A percentile compares a stretch with the other conserved stretches of the same genome.
Conservation (phyloP, 2,797 vertebrate species). For the Graptemys geographica region DNA sequence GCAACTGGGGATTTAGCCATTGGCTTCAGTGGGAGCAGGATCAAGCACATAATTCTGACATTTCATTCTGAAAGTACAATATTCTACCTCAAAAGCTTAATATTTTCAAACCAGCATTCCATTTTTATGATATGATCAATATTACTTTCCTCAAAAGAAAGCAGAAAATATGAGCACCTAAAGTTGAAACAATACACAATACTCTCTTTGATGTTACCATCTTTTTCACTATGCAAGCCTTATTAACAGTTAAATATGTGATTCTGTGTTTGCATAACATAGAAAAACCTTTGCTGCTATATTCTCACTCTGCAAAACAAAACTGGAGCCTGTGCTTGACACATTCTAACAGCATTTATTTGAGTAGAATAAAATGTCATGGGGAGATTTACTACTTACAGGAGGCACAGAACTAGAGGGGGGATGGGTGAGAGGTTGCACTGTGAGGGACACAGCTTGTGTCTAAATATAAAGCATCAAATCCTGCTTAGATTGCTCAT, state of each 20-base stretch:
- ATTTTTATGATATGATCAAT: slow-evolving; percentile 46
- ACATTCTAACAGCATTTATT: not conserved
- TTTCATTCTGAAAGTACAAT: slow-evolving; percentile 40
- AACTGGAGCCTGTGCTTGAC: not conserved
- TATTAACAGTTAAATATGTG: slow-evolving; percentile 21
- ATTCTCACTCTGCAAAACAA: not conserved
- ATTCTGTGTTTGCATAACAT: slow-evolving; percentile 30
- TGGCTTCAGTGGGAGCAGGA: slow-evolving; percentile 11
- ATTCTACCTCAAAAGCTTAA: slow-evolving; percentile 21
- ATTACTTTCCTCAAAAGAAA: slow-evolving; percentile 41
- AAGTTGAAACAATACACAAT: not conserved
- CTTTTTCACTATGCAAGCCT: not conserved
- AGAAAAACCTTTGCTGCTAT: slow-evolving; percentile 2
- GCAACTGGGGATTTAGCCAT: slow-evolving; percentile 48
- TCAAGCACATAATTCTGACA: slow-evolving; percentile 33
- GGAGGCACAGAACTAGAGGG: slow-evolving; percentile 20
- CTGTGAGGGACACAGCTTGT: not conserved
- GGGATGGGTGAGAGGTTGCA: not conserved
- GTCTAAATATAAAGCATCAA: slow-evolving; percentile 17
- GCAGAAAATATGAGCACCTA: not conserved
- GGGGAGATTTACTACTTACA: slow-evolving; percentile 17
- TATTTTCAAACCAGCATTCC: slow-evolving; percentile 19
- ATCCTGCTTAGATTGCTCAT: slow-evolving; percentile 9
- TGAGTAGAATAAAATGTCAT: slow-evolving; percentile 7
- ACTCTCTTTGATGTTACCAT: slow-evolving; percentile 11